These are phyloP conservation scores for Apodemus agrarius DNA, from an alignment of 2,797 vertebrate species.

Conservation along the genomic window DNA sequence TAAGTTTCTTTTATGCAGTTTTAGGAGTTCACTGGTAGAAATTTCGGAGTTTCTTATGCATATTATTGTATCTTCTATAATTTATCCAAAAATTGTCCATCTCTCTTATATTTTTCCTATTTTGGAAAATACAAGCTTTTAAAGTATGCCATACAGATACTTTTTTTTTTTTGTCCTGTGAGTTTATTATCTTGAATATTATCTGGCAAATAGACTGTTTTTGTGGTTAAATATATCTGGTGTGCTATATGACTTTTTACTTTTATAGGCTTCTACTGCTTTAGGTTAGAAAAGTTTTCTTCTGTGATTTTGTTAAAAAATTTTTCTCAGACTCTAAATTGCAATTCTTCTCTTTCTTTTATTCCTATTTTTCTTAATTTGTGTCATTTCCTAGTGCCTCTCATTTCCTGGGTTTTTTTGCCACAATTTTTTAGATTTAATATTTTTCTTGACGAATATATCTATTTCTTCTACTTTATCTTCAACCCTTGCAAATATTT, in stretches of 20 bases:
- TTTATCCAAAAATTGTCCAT: too few species aligned
- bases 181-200: neutral
- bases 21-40: neutral
- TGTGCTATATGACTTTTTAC: neutral
- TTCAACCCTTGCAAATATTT: neutral
- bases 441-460: neutral
- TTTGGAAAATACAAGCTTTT: neutral
- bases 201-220: neutral
- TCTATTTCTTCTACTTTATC: neutral
- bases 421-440: neutral
- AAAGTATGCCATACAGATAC: neutral
- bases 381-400: neutral
- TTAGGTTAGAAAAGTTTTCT: too few species aligned
- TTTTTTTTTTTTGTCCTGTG: neutral
- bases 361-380: neutral
- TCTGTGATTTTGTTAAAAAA: neutral
- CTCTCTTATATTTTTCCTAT: neutral
- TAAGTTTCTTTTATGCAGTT: neutral
- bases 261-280: neutral
- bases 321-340: neutral
- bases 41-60: neutral
- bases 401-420: neutral
- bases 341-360: neutral
- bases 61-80: too few species aligned
- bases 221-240: neutral